These are phyloP conservation scores for Lasioglossum lativentre DNA, from an alignment of 2,888 invertebrate genomes.

Conservation along the genomic window DNA sequence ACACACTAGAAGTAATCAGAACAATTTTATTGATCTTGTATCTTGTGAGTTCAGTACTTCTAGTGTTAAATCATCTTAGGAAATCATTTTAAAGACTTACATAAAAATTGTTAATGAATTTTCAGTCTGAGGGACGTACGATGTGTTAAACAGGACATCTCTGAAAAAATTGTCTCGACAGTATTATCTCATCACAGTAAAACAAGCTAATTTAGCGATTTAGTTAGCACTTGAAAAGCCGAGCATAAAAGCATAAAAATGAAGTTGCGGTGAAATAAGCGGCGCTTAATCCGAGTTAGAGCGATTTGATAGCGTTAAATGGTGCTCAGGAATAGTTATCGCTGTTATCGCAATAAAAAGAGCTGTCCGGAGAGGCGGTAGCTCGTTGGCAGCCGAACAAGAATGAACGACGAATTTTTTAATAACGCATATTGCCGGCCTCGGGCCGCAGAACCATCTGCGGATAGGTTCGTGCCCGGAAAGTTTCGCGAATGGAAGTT, in stretches of 20 bases:
- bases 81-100: too few relatives aligned
- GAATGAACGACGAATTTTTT: conserved; percentile 63
- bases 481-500: conserved; percentile 49
- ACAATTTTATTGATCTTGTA: not conserved
- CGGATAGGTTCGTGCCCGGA: conserved; percentile 29
- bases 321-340: not conserved
- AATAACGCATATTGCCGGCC: conserved; percentile 61
- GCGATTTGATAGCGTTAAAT: not conserved
- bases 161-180: too few relatives aligned
- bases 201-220: not conserved
- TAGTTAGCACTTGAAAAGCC: not conserved
- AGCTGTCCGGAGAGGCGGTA: not conserved
- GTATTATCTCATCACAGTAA: not conserved
- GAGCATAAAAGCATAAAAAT: not conserved
- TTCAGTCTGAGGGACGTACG: not conserved
- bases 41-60: too few relatives aligned
- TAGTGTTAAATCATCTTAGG: too few relatives aligned
- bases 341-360: not conserved
- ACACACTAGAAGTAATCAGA: not conserved
- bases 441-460: conserved; percentile 13
- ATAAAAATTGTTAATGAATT: not conserved
- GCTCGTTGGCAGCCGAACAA: conserved; percentile 12
- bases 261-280: not conserved
- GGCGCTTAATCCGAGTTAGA: not conserved
- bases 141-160: not conserved